A percentile compares a stretch with the other conserved stretches of the same genome.
Conservation (phyloP, 1,140 invertebrate species). For the Bombus affinis region DNA sequence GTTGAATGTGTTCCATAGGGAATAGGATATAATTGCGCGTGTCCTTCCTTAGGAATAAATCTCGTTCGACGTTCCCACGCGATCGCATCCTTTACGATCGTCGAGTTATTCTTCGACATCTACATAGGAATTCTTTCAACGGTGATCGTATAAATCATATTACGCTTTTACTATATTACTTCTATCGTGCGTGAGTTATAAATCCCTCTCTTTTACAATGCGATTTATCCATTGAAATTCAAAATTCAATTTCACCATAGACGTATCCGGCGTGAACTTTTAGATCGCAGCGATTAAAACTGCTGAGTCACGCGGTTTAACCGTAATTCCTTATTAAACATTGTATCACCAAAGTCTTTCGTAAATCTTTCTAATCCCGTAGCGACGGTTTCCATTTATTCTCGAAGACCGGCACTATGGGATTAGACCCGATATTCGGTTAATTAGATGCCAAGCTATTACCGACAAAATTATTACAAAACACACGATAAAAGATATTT, state of each 20-base stretch:
- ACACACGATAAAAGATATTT: rapidly evolving
- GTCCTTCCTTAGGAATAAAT: not conserved
- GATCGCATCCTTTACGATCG: not conserved
- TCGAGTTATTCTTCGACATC: not conserved
- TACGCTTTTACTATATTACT: not conserved
- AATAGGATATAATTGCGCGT: not conserved
- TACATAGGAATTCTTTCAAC: not conserved
- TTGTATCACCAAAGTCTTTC: not conserved
- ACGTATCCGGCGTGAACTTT: not conserved
- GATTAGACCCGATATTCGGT: too few relatives aligned
- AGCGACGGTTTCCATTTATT: not conserved
- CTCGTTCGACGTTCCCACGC: too few relatives aligned
- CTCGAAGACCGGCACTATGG: too few relatives aligned
- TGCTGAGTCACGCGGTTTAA: not conserved
- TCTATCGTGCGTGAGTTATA: not conserved
- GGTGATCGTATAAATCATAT: not conserved
- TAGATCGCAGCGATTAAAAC: conserved; percentile 14
- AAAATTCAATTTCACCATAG: not conserved
- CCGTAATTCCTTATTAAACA: conserved; percentile 6
- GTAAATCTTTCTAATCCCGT: not conserved
- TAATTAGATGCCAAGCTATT: not conserved
- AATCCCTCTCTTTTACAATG: not conserved
- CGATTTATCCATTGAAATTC: not conserved
- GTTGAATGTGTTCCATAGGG: not conserved
- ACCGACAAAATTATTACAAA: not conserved